Evolutionary conservation across 2,113 vertebrate species (phyloP).

Genomic region (Eclectus roratus): DNA sequence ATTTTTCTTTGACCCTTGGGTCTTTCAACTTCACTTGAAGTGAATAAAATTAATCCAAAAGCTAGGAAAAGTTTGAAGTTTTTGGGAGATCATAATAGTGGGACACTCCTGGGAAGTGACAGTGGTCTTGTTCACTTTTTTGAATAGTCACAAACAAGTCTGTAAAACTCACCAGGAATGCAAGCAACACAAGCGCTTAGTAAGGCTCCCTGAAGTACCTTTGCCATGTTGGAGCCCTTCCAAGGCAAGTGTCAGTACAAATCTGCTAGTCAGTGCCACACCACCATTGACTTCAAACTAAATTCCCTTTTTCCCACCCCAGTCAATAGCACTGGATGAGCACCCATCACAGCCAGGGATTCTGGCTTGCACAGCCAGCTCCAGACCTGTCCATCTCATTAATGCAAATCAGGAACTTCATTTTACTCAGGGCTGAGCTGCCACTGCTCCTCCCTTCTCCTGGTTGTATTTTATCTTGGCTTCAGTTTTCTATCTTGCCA

Average conservation of each 20-base stretch:
- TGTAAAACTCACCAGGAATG: neutral
- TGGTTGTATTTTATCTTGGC: neutral
- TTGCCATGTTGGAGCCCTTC: neutral
- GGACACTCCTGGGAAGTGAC: neutral
- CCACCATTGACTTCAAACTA: neutral
- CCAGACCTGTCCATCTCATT: neutral
- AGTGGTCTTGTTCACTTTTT: neutral
- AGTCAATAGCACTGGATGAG: neutral
- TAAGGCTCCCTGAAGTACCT: neutral
- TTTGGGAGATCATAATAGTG: neutral
- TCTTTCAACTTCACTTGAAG: neutral
- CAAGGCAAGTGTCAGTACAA: neutral
- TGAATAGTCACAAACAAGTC: neutral
- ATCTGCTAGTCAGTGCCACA: neutral
- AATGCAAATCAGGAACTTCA: neutral
- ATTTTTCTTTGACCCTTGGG: neutral
- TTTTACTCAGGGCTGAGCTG: neutral
- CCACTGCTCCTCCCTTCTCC: neutral
- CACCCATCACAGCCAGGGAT: neutral
- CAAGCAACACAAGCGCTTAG: neutral
- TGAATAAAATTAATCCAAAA: neutral
- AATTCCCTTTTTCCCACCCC: neutral
- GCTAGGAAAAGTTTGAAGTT: neutral
- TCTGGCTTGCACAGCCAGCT: neutral
- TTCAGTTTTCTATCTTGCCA: neutral